phyloP scores from a whole-genome alignment of 64 coral and sea anemone genomes.

The Dendronephthya gigantea region DNA sequence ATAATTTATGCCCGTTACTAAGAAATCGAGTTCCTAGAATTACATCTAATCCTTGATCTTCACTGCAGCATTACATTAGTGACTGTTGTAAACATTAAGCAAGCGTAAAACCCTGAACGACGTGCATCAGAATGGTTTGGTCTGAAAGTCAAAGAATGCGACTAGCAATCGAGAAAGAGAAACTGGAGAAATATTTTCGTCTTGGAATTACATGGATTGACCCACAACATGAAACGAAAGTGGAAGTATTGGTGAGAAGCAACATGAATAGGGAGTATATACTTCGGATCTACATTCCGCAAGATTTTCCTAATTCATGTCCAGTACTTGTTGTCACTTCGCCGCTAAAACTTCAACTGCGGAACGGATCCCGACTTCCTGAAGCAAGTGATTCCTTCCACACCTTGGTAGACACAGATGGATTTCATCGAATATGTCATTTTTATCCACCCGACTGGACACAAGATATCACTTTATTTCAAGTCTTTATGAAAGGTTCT shows the following conservation, averaged over 20 bases:
- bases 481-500: conserved; percentile 65
- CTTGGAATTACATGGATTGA: neutral
- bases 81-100: too few species aligned
- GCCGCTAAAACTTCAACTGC: neutral
- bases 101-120: too few species aligned
- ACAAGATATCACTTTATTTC: conserved; percentile 50
- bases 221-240: neutral
- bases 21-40: too few species aligned
- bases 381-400: neutral
- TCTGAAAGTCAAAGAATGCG: neutral
- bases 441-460: conserved; percentile 33
- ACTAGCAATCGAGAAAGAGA: conserved; percentile 2
- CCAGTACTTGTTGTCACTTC: conserved; percentile 46
- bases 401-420: neutral
- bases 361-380: neutral
- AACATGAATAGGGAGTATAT: conserved; percentile 28
- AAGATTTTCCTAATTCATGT: conserved; percentile 55
- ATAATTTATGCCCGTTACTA: too few species aligned
- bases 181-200: conserved; percentile 19
- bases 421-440: conserved; percentile 56
- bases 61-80: too few species aligned
- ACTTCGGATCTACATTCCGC: conserved; percentile 36
- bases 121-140: conserved; percentile 14
- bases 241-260: conserved; percentile 40
- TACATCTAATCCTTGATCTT: too few species aligned